Evolutionary conservation across 1,140 invertebrate genomes (phyloP), one percentile per base, ranked within the genome.

Genomic region (Halesus radiatus): DNA sequence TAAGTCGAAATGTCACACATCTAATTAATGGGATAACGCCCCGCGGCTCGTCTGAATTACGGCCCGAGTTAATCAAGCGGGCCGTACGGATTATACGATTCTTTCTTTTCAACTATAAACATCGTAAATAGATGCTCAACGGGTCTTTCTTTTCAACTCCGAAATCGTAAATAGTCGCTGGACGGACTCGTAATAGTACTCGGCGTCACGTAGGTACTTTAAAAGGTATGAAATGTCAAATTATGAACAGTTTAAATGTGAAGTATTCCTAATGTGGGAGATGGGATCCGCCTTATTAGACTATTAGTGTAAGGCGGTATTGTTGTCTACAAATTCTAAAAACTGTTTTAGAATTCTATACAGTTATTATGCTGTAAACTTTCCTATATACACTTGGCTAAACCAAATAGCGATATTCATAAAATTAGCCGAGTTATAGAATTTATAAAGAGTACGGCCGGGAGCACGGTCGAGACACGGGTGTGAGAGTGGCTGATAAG

Each of bases 1-100:
- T 75, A 75, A 75, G 72, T 75, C 60, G 72, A 75, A 75, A 75
- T 75, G 72, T 75, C 72, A 75, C 72, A 26, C 52, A 75, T 58
- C 72, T 75, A 58, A 75, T 75, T 75, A 75, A 75, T 75, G 54
- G 72, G 54, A 29, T 37, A 75, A 50, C 72, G 56, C 72, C 72
- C 72, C 72, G 72, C 72, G 53, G 72, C 72, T 75, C 26, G 53
- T 29, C 72, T 75, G 58, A 66, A 52, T 76, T 76, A 64, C 75
- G 75, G 50, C n/a, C 60, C 45, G 32, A 45, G 75, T 76, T 76
- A 66, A 76, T 76, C 75, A 76, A 60, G 56, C 58, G 75, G 26
- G 1, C 73, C 23, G 10, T 10, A 75, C 53, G 58, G 50, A 75
- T 75, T 32, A 58, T 60, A 75, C 58, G 22, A 75, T 75, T 75